These are phyloP conservation scores for Leptobrachium leishanense DNA, from an alignment of 2,113 vertebrate genomes.

Conservation along the genomic window DNA sequence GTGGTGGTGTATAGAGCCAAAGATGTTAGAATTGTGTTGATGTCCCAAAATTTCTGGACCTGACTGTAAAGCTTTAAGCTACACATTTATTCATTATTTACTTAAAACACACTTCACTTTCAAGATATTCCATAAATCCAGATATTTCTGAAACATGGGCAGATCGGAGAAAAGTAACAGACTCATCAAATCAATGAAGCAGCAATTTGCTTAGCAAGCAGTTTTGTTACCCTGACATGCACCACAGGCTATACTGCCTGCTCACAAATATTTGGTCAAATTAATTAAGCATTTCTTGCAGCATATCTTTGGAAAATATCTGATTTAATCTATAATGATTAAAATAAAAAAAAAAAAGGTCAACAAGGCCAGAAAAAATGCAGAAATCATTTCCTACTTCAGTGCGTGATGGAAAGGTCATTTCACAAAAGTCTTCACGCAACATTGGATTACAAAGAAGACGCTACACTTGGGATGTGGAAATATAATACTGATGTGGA, in stretches of 20 bases:
- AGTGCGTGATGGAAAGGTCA: conserved; percentile 1
- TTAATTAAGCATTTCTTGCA: conserved; percentile 4
- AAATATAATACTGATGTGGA: not conserved
- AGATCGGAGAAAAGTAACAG: not conserved
- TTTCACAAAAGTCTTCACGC: not conserved
- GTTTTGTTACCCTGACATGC: conserved; percentile 1
- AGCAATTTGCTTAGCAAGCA: not conserved
- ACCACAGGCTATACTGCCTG: not conserved
- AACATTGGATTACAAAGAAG: not conserved
- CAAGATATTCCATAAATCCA: not conserved
- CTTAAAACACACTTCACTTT: not conserved
- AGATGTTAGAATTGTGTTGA: too few relatives aligned
- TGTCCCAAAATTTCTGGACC: too few relatives aligned
- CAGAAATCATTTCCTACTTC: not conserved
- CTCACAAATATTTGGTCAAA: not conserved
- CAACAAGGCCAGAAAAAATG: not conserved
- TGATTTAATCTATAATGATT: not conserved
- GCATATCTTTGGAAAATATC: conserved; percentile 4
- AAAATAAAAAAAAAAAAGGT: not conserved
- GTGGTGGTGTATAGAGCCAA: too few relatives aligned
- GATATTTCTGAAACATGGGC: not conserved
- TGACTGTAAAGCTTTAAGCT: too few relatives aligned
- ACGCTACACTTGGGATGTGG: not conserved
- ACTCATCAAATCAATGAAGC: conserved; percentile 7
- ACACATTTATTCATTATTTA: not conserved